phyloP scores from a whole-genome alignment of 2,888 invertebrate species.

The Amiota minor region DNA sequence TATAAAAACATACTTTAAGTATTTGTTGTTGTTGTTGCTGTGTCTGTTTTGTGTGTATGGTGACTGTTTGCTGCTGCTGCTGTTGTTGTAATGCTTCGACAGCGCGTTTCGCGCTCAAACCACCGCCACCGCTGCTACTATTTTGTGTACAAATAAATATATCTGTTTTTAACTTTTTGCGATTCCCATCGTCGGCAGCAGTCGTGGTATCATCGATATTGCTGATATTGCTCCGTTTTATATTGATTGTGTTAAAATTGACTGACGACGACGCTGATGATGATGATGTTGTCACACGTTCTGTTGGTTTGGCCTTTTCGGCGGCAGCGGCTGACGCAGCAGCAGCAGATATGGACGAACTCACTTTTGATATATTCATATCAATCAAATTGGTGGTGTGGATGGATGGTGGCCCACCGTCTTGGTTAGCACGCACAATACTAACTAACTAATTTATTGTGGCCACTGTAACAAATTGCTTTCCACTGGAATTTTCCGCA shows the following conservation, averaged over 20 bases:
- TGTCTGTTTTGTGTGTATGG: conserved; percentile 35
- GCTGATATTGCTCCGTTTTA: conserved; percentile 58
- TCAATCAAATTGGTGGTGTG: conserved; percentile 46
- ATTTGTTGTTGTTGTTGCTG: conserved; percentile 26
- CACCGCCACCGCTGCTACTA: conserved; percentile 54
- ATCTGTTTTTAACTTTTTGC: conserved; percentile 58
- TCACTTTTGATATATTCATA: conserved; percentile 67
- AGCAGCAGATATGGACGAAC: conserved; percentile 65
- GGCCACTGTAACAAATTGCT: background rate
- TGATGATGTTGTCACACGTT: conserved; percentile 64
- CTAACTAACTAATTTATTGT: conserved; percentile 41
- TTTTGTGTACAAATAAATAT: conserved; percentile 54
- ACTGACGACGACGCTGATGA: conserved; percentile 48
- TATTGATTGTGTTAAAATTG: conserved; percentile 56
- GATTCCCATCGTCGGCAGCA: conserved; percentile 51
- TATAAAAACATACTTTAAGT: no score
- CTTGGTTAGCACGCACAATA: conserved; percentile 32
- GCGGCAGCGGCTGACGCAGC: conserved; percentile 65
- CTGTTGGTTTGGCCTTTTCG: conserved; percentile 64
- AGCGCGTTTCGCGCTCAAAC: conserved; percentile 58
- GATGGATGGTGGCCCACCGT: no score
- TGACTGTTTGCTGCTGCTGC: conserved; percentile 27
- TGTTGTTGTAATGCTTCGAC: background rate
- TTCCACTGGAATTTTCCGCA: background rate
- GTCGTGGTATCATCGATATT: conserved; percentile 51